Base-by-base conservation (phyloP, 2,888 invertebrate genomes). In the Cephus sareptanus region DNA sequence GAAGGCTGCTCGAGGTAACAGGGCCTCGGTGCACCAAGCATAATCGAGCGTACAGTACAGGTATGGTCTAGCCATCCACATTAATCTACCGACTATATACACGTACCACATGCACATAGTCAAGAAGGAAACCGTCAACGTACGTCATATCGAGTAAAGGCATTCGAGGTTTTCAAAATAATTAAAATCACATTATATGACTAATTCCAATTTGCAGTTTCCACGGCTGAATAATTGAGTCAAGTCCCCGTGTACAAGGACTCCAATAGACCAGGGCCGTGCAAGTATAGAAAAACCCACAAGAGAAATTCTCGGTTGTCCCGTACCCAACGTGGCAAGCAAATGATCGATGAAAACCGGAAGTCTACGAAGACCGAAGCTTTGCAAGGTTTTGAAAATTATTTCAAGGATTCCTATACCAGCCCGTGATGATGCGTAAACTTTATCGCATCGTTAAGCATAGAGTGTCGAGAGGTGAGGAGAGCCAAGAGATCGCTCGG, bases 401-500 rank as follows among this genome's bases (percentile, higher is more conserved):
- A 9, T 56, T 56, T 56, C 1, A 56, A 56, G 23, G 56, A 4
- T 71, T 31, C 71, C 33, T 71, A 31, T 13, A 9, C 40, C 9
- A 23, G 23, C 23, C 56, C 4, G 13, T 9, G 12, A 71, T 3
- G 12, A 34, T 9, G 31, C 71, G 31, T 71, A 71, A 71, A 31
- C 71, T 31, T 31, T 31, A 33, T 31, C 71, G 71, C 34, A 9
- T 6, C 12, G 71, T 71, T 9, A 9, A 56, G 15, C 23, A 0
- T 9, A 23, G 2, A 23, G 6, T 6, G 56, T 23, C 2, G 56
- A 23, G 2, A 23, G 15, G 71, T 86, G 87, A 86, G 86, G 85
- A 84, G 84, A 83, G 80, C 87, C 88, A 87, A 89, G 86, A 83
- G 79, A 35, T 74, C 40, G 78, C 85, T 83, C 82, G 85, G 83